A percentile compares a stretch with the other conserved stretches of the same genome.
Evolutionary conservation across 2,797 vertebrate genomes (phyloP).

Genomic region (Arrhamphus sclerolepis): DNA sequence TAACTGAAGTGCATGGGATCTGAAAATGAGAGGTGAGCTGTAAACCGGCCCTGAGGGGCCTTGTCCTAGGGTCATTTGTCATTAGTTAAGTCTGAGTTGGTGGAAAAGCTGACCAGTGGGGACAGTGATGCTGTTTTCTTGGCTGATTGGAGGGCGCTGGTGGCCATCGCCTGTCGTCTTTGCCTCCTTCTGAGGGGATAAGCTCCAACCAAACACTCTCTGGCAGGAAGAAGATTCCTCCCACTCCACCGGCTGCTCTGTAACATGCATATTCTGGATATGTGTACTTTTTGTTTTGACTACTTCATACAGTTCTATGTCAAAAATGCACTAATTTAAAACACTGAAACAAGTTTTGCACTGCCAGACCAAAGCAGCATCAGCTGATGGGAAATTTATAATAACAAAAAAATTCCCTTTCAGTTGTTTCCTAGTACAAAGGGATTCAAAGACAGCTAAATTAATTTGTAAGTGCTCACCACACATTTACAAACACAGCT

Average conservation of each 20-base stretch:
- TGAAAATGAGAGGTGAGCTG: conserved; percentile 38
- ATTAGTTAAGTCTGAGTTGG: conserved; percentile 62
- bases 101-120: conserved; percentile 61
- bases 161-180: conserved; percentile 64
- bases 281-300: conserved; percentile 17
- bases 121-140: conserved; percentile 75
- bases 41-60: conserved; percentile 36
- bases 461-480: background rate
- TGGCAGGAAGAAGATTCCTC: conserved; percentile 36
- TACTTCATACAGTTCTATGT: too few relatives aligned
- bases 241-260: conserved; percentile 43
- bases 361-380: too few relatives aligned
- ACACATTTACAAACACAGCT: background rate
- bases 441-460: too few relatives aligned
- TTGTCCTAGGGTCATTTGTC: conserved; percentile 55
- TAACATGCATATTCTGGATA: conserved; percentile 23
- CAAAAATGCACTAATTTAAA: too few relatives aligned
- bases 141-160: conserved; percentile 75
- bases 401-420: too few relatives aligned
- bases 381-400: too few relatives aligned
- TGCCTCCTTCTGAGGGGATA: conserved; percentile 41
- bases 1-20: conserved; percentile 32
- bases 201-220: conserved; percentile 43
- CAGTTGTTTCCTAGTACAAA: too few relatives aligned
- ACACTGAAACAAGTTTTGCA: too few relatives aligned